Evolutionary conservation across 2,888 invertebrate species (phyloP), one percentile per base, ranked within the genome.

Genomic region (Neoascia interrupta): DNA sequence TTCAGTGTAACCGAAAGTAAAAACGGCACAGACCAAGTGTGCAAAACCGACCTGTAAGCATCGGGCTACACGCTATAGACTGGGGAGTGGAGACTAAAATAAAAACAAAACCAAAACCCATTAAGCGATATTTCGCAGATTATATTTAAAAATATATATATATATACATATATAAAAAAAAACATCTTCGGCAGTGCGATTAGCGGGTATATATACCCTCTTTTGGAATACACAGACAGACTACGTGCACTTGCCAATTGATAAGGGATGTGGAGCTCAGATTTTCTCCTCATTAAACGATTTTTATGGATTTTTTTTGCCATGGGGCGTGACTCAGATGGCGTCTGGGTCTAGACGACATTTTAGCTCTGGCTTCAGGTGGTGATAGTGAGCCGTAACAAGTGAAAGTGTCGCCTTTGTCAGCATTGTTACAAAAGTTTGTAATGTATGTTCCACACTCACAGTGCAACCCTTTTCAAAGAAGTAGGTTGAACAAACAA

Each of bases 1-100:
- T n/a, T 41, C 10, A 49, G 45, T 43, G 16, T 36, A 28, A 43
- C 49, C 68, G 34, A 49, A 13, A 51, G 41, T 21, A 39, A 49
- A 41, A 26, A 61, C 58, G 51, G 58, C 58, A 45, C 36, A 21
- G 53, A 39, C 16, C 19, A 28, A 70, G 53, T 53, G 58, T 51
- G 10, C 45, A 63, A 75, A 37, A 61, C 56, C 51, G 51, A 47
- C 51, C 39, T 53, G 58, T 60, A 58, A 70, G 61, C 56, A 70
- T 53, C 49, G 19, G 36, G 21, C 41, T 49, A 31, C 51, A 70
- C 49, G 56, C 51, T 37, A 51, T 56, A 45, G 13, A 64, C 53
- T 70, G 37, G 34, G 21, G 23, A 45, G 3, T 39, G 11, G 45
- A 66, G 53, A 45, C 5, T 16, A 45, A 69, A 56, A 51, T 54